phyloP scores from a whole-genome alignment of 1,140 invertebrate species.

The Lasioglossum albipes region DNA sequence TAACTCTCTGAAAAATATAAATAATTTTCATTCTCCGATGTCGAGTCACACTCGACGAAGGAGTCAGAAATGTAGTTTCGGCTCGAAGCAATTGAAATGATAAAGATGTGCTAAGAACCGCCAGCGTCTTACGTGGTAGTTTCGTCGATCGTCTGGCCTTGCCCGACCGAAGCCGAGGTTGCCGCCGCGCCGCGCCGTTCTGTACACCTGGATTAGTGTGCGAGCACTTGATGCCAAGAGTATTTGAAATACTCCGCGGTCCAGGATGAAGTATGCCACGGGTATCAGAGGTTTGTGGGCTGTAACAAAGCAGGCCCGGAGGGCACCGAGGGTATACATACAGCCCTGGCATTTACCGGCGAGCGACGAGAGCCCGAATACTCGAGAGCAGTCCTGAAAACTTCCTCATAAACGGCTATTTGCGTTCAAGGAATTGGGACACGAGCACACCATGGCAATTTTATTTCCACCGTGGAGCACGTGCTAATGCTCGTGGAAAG shows the following conservation, averaged over 20 bases:
- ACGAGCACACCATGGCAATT: constrained; percentile 22
- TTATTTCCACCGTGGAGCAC: background rate
- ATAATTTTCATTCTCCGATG: too few species aligned
- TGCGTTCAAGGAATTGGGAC: constrained; percentile 37
- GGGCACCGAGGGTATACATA: constrained; percentile 58
- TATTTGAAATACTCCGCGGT: constrained; percentile 66
- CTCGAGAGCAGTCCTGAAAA: constrained; percentile 52
- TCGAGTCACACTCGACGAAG: too few species aligned
- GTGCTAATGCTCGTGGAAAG: background rate
- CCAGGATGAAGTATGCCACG: constrained; percentile 62
- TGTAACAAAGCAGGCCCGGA: constrained; percentile 67
- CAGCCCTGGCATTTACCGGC: constrained; percentile 55
- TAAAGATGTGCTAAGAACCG: too few species aligned
- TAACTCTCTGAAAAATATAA: too few species aligned
- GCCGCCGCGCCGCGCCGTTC: constrained; percentile 51
- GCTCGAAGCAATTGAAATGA: too few species aligned
- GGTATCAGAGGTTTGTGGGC: constrained; percentile 56
- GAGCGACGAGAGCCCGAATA: constrained; percentile 46
- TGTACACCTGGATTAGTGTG: constrained; percentile 34
- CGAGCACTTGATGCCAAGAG: constrained; percentile 64
- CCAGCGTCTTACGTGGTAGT: too few species aligned
- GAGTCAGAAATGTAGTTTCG: too few species aligned
- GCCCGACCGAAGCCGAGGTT: constrained; percentile 51
- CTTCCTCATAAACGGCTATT: constrained; percentile 58
- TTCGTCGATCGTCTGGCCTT: constrained; percentile 19